phyloP scores from a whole-genome alignment of 1,140 invertebrate species.

The Tetraneura akinire region DNA sequence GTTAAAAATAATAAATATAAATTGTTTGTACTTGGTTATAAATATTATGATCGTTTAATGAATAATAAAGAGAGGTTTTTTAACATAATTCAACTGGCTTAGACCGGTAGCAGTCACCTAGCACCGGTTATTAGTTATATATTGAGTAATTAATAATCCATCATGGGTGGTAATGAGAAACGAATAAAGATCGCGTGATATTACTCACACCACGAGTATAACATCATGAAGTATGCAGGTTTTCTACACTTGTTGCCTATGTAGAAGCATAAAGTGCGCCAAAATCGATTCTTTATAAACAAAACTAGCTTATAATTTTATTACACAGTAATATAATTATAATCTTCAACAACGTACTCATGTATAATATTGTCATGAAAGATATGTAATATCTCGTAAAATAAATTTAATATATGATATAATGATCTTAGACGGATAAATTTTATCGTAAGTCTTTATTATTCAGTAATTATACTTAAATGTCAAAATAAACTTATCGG shows the following conservation, averaged over 20 bases:
- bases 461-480: no score
- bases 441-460: no score
- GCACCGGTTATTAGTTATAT: neutral
- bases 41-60: neutral
- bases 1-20: neutral
- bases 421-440: no score
- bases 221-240: neutral
- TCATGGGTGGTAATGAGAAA: neutral
- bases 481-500: no score
- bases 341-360: no score
- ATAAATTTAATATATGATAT: no score
- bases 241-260: neutral
- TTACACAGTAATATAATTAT: no score
- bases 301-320: no score
- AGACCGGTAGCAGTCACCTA: neutral
- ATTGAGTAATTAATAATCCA: neutral
- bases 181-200: slow-evolving; percentile 26
- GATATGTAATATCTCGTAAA: no score
- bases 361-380: no score
- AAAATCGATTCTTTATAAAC: slow-evolving; percentile 9
- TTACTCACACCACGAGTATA: neutral
- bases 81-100: neutral
- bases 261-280: neutral
- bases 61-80: neutral
- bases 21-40: neutral